phyloP scores from a whole-genome alignment of 2,888 invertebrate species.

The Trichacis sp. region DNA sequence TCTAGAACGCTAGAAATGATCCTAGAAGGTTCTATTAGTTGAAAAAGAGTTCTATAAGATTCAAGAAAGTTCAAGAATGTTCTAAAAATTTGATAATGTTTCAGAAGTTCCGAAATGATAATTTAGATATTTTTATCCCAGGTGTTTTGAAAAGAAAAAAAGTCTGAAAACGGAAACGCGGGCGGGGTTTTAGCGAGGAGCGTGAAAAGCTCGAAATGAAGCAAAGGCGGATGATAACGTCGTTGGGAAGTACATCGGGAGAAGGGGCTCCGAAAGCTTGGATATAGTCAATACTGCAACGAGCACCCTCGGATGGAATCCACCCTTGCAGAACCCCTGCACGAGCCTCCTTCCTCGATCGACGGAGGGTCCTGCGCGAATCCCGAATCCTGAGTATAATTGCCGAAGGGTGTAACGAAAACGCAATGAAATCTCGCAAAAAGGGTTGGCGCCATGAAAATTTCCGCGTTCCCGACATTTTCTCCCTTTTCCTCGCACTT shows the following conservation, averaged over 20 bases:
- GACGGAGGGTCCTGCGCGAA: conserved; percentile 24
- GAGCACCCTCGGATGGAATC: conserved; percentile 38
- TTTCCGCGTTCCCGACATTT: conserved; percentile 1
- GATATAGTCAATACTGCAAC: conserved; percentile 61
- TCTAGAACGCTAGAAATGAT: too few species aligned
- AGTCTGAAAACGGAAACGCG: conserved; percentile 28
- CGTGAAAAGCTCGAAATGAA: conserved; percentile 39
- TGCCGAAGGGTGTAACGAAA: conserved; percentile 52
- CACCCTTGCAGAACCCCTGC: conserved; percentile 42
- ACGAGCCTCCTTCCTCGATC: conserved; percentile 17
- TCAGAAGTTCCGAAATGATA: too few species aligned
- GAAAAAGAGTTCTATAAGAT: too few species aligned
- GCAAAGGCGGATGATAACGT: conserved; percentile 48
- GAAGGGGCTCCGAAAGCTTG: conserved; percentile 32
- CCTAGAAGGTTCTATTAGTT: too few species aligned
- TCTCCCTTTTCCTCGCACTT: background rate
- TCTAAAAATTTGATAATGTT: too few species aligned
- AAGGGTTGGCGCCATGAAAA: conserved; percentile 26
- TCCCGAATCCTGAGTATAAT: conserved; percentile 46
- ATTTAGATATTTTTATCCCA: too few species aligned
- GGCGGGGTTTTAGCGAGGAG: conserved; percentile 13
- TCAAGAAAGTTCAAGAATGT: too few species aligned
- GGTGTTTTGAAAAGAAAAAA: too few species aligned
- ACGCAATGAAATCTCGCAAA: conserved; percentile 42
- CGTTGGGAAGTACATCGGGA: conserved; percentile 49